A percentile compares a stretch with the other conserved stretches of the same genome.
These are phyloP conservation scores for Protonemura montana DNA, from an alignment of 2,888 invertebrate species.

Conservation along the genomic window DNA sequence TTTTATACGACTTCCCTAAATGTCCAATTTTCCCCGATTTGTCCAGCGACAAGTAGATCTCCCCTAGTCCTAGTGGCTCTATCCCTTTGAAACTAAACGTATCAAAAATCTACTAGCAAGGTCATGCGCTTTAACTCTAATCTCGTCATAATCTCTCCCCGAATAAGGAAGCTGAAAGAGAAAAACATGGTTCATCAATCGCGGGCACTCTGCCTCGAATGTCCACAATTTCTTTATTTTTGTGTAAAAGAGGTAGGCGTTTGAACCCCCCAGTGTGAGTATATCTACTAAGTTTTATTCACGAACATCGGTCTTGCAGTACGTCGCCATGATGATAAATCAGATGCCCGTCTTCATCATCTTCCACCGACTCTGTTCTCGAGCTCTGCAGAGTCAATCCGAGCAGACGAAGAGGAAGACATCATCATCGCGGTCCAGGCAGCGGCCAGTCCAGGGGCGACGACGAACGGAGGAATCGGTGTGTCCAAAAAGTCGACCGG, in stretches of 20 bases:
- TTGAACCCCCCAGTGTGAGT: slow-evolving; percentile 45
- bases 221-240: background rate
- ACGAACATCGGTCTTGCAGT: slow-evolving; percentile 99
- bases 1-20: background rate
- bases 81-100: background rate
- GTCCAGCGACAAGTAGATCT: background rate
- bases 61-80: background rate
- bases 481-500: slow-evolving; percentile 40
- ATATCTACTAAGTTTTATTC: slow-evolving; percentile 66
- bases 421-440: slow-evolving; percentile 34
- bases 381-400: slow-evolving; percentile 70
- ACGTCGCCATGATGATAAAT: slow-evolving; percentile 99
- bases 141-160: background rate
- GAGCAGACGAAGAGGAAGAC: background rate
- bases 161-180: slow-evolving; percentile 36
- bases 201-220: background rate
- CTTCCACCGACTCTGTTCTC: slow-evolving; percentile 92
- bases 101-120: background rate
- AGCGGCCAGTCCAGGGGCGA: slow-evolving; percentile 8
- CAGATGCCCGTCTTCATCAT: slow-evolving; percentile 99
- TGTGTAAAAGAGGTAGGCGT: background rate
- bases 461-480: slow-evolving; percentile 43
- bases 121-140: too few species aligned
- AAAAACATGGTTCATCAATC: slow-evolving; percentile 28
- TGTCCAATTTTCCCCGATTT: background rate